phyloP scores from a whole-genome alignment of 2,797 vertebrate genomes.

The Stomatorhinus walkeri region DNA sequence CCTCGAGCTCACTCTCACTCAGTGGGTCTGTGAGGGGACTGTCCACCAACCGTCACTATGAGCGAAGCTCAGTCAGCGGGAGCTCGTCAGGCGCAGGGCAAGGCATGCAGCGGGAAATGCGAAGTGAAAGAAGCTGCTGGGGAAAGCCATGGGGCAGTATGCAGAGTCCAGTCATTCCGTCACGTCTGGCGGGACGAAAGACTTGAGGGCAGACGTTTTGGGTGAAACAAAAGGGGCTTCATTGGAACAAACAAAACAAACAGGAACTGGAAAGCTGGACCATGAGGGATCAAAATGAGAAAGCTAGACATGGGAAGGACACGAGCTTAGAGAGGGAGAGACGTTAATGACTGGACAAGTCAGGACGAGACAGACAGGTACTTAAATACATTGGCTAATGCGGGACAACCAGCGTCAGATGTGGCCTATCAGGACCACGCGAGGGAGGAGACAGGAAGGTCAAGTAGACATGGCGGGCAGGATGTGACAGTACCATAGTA shows the following conservation, averaged over 20 bases:
- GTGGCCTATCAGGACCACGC: background rate
- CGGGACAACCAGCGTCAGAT: background rate
- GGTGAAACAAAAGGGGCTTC: background rate
- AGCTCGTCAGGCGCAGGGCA: background rate
- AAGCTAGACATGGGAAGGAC: background rate
- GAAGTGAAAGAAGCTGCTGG: background rate
- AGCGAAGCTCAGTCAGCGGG: background rate
- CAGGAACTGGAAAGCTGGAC: background rate
- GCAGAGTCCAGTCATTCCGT: background rate
- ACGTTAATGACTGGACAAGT: background rate
- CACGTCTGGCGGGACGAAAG: background rate
- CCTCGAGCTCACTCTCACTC: background rate
- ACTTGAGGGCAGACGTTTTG: background rate
- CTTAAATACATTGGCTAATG: background rate
- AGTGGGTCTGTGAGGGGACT: background rate
- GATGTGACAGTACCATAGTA: background rate
- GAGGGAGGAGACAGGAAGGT: background rate
- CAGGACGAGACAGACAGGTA: background rate
- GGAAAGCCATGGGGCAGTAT: background rate
- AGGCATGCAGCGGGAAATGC: background rate
- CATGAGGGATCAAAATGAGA: background rate
- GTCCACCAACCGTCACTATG: background rate
- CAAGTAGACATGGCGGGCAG: background rate
- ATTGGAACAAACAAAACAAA: background rate
- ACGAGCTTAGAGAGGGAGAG: background rate